Percentiles rank a stretch among this genome's conserved stretches.
phyloP scores from a whole-genome alignment of 2,888 invertebrate species.

The Leistus spinibarbis region DNA sequence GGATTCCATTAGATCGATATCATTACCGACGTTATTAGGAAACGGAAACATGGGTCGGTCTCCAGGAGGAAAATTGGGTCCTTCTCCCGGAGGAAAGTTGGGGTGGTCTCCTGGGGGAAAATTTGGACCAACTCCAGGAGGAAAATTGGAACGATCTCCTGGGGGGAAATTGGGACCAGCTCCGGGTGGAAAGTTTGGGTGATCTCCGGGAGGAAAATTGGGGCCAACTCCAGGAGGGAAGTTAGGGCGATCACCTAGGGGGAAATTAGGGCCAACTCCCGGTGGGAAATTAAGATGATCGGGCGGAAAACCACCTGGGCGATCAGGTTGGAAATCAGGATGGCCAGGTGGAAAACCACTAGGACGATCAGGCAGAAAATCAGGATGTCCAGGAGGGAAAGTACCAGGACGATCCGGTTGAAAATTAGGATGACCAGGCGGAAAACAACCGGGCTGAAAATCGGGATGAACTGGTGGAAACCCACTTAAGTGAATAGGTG shows the following conservation, averaged over 20 bases:
- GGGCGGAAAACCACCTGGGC: too few relatives aligned
- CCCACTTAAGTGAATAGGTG: conserved; percentile 54
- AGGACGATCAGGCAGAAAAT: neutral
- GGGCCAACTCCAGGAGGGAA: neutral
- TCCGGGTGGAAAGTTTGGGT: neutral
- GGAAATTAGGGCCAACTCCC: neutral
- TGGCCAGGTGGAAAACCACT: neutral
- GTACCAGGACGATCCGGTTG: neutral
- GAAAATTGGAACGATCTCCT: neutral
- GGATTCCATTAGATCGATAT: conserved; percentile 48
- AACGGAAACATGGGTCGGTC: conserved; percentile 48
- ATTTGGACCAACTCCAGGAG: neutral
- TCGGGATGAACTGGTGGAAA: neutral
- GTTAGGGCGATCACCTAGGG: neutral
- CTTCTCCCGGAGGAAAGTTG: neutral
- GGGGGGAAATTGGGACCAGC: neutral
- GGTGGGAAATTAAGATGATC: neutral
- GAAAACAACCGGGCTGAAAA: conserved; percentile 44
- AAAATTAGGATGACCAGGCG: conserved; percentile 46
- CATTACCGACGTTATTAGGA: conserved; percentile 48
- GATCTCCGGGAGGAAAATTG: neutral
- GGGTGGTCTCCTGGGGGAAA: neutral
- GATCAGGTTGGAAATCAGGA: neutral
- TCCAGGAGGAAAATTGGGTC: neutral
- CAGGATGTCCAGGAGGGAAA: neutral